A percentile compares a stretch with the other conserved stretches of the same genome.
These are phyloP conservation scores for Corythoichthys haematopterus DNA, from an alignment of 2,113 vertebrate species.

Conservation along the genomic window DNA sequence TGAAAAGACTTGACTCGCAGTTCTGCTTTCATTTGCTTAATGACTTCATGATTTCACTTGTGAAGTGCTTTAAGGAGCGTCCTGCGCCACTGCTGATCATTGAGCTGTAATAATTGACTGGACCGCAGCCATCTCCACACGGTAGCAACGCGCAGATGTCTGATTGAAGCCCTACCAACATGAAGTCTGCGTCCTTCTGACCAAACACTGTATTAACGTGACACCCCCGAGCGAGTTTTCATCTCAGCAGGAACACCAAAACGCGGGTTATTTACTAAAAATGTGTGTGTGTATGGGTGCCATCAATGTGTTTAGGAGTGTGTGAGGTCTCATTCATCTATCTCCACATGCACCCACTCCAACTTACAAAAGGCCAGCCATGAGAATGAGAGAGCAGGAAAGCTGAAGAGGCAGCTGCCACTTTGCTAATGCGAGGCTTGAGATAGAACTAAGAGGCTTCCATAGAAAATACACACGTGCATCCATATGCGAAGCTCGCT, in stretches of 20 bases:
- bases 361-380: slow-evolving; percentile 62
- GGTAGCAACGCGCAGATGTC: slow-evolving; percentile 60
- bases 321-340: slow-evolving; percentile 62
- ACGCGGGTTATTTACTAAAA: slow-evolving; percentile 64
- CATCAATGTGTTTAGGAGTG: slow-evolving; percentile 33
- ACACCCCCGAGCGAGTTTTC: slow-evolving; percentile 41
- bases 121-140: slow-evolving; percentile 53
- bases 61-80: slow-evolving; percentile 48
- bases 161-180: slow-evolving; percentile 51
- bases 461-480: slow-evolving; percentile 65
- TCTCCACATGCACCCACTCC: slow-evolving; percentile 72
- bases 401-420: slow-evolving; percentile 71
- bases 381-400: slow-evolving; percentile 57
- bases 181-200: slow-evolving; percentile 56
- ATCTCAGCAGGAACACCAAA: slow-evolving; percentile 63
- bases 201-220: slow-evolving; percentile 53
- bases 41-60: slow-evolving; percentile 50
- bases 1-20: slow-evolving; percentile 29
- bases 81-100: slow-evolving; percentile 57
- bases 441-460: slow-evolving; percentile 55
- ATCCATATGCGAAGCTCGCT: slow-evolving; percentile 38
- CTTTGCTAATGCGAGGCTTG: slow-evolving; percentile 59
- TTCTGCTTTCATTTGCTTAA: slow-evolving; percentile 46
- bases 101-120: slow-evolving; percentile 58
- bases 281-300: slow-evolving; percentile 36